Conservation (phyloP, 2,888 invertebrate genomes). For the Cybosia mesomella region DNA sequence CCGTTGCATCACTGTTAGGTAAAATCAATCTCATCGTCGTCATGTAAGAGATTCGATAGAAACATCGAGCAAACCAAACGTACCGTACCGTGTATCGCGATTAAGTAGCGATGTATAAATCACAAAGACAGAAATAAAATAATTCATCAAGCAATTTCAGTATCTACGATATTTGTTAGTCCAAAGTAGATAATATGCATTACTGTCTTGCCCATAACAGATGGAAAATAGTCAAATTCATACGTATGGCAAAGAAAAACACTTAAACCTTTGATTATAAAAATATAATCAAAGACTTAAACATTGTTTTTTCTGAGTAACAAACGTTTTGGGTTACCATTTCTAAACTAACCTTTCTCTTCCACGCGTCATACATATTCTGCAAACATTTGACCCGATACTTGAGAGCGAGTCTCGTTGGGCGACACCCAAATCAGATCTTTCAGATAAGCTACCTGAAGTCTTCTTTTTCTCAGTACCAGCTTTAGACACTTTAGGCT, state of each 20-base stretch:
- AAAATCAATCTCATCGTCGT: too few relatives aligned
- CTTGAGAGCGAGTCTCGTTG: constrained; percentile 82
- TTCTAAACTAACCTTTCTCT: constrained; percentile 70
- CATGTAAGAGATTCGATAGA: too few relatives aligned
- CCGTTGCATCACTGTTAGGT: too few relatives aligned
- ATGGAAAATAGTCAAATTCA: neutral
- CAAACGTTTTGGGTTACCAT: neutral
- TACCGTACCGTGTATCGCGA: neutral
- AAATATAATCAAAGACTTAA: too few relatives aligned
- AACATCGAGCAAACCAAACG: neutral
- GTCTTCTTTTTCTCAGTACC: constrained; percentile 70
- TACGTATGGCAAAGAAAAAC: constrained; percentile 9
- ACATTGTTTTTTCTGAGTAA: neutral
- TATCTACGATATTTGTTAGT: neutral
- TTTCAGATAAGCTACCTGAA: constrained; percentile 69
- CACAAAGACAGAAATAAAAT: neutral
- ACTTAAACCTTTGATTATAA: too few relatives aligned
- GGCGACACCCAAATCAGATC: constrained; percentile 68
- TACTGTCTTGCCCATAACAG: neutral
- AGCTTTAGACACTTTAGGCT: constrained; percentile 65
- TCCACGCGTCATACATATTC: constrained; percentile 88
- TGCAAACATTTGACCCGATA: constrained; percentile 88
- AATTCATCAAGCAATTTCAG: neutral
- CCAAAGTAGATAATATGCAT: neutral
- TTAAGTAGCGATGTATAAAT: neutral